Base-by-base conservation (phyloP, 2,797 vertebrate species). In the Epinephelus coioides region DNA sequence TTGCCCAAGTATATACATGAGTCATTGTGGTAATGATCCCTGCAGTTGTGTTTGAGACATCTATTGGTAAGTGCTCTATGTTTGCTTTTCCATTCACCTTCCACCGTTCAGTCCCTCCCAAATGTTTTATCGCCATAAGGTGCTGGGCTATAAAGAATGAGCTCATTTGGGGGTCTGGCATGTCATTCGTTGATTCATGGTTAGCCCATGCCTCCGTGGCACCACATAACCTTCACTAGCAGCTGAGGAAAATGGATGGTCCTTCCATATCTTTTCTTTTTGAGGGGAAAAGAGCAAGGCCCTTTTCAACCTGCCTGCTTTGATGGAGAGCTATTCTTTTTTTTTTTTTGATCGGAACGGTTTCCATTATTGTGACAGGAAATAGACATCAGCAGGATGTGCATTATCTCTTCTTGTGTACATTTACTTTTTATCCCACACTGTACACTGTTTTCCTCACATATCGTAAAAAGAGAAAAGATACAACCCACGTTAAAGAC, bases 171-270 rank as follows among this genome's bases (percentile, higher is more conserved):
- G 44, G 73, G 25, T 18, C 27, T 84, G 69, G 18, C 50, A 49
- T 88, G 81, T 72, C 57, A 73, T 84, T 87, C 38, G 70, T 81
- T 92, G 92, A 94, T 93, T 92, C 83, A 88, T 82, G 70, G 68
- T 70, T 64, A 59, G 73, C 14, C 79, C 14, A 38, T 69, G 70
- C 40, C 69, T 78, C 67, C 59, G 19, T 85, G 82, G 82, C 64
- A 79, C 73, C 72, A 18, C 71, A 78, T 90, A 86, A 81, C 82
- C 73, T 83, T 82, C 64, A 65, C 50, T 51, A 68, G 65, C 80
- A 71, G 77, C 86, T 84, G 77, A 91, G 70, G 18, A 49, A 81
- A 84, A 90, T 64, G 40, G 67, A 88, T 78, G 30, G 38, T 75
- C 3, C 38, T 59, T 82, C 51, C n/a, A 55, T 72, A 40, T 80